phyloP scores from a whole-genome alignment of 2,113 vertebrate species.

The Rattus norvegicus region GRCr8 NC_086029.1:57605501-57606000 shows the following conservation, averaged over 20 bases:
- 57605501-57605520: background rate
- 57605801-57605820: background rate
- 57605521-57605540: background rate
- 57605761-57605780: background rate
- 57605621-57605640: background rate
- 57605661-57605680: background rate
- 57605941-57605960: background rate
- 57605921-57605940: conserved; percentile 9
- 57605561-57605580: background rate
- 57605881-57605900: background rate
- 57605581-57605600: background rate
- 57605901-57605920: background rate
- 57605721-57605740: background rate
- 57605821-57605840: background rate
- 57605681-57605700: background rate
- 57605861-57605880: background rate
- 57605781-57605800: background rate
- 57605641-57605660: background rate
- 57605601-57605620: background rate
- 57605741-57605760: background rate
- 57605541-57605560: background rate
- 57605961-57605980: background rate
- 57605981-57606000: background rate
- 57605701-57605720: background rate
- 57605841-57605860: background rate